Evolutionary conservation across 92 coral and sea anemone genomes (phyloP), one percentile per base, ranked within the genome.

Genomic region (Palythoa grandiflora): DNA sequence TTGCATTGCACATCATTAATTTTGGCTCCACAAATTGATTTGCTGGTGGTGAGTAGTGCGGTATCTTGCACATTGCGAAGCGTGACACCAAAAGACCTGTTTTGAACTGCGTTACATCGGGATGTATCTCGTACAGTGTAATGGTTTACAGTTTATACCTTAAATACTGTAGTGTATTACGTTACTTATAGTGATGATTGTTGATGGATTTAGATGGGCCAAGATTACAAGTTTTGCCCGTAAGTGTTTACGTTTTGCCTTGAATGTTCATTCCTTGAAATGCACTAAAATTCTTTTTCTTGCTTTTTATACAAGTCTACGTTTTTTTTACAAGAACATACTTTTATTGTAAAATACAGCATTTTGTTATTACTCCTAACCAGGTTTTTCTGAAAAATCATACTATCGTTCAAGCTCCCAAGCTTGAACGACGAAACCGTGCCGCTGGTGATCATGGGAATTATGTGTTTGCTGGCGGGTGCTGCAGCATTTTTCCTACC

Each of bases 401-500:
- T 35, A 20, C 14, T 65, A 3, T n/a, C 66, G 86, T 75, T 75
- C 11, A 50, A 65, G 40, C 75, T 81, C 39, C 59, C 86, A 10
- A 66, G 75, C 51, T 21, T 66, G 75, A 81, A 81, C 19, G 86
- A 81, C 48, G 21, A 65, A 37, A 81, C 75, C 60, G 28, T 65
- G 59, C 86, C 86, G 44, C 75, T 81, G 35, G 75, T 81, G 75
- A 66, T 81, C 38, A 81, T 65, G 86, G 86, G 86, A 38, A 5
- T 81, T 21, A 1, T 66, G 60, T 65, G 86, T 20, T 16, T 81
- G 38, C 73, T 71, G 51, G 86, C 86, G 38, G 86, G 86, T 12
- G 14, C 17, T 20, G 44, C 86, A 11, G 86, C 86, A 15, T 81
- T 17, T 21, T 81, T 81, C n/a, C 40, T 81, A 35, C 86, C 86